Conservation (phyloP, 2,113 vertebrate genomes). For the Piprites chloris region DNA sequence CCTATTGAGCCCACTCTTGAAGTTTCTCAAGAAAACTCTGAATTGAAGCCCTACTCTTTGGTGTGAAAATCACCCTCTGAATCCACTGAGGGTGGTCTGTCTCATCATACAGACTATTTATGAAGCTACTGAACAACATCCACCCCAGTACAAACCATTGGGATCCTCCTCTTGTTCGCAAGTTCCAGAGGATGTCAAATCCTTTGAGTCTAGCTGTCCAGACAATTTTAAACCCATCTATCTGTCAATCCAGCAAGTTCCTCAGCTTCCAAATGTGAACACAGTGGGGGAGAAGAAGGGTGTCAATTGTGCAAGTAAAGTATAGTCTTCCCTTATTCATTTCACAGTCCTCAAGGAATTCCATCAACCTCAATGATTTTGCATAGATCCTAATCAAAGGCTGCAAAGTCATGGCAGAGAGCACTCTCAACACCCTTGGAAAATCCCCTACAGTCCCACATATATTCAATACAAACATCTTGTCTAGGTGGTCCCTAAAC, state of each 20-base stretch:
- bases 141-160: background rate
- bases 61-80: background rate
- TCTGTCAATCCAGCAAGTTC: background rate
- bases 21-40: background rate
- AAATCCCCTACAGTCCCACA: background rate
- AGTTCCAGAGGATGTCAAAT: background rate
- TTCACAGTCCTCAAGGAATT: background rate
- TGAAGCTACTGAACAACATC: background rate
- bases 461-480: background rate
- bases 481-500: background rate
- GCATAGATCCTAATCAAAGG: background rate
- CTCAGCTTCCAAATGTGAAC: background rate
- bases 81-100: background rate
- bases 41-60: background rate
- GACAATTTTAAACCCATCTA: background rate
- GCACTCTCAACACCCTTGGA: background rate
- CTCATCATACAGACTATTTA: background rate
- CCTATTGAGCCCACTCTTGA: background rate
- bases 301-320: background rate
- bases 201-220: background rate
- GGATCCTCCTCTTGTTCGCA: background rate
- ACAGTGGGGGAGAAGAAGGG: background rate
- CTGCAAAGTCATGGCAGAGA: background rate
- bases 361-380: background rate
- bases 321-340: rapidly evolving